A percentile compares a stretch with the other conserved stretches of the same genome.
phyloP scores from a whole-genome alignment of 2,888 invertebrate species.

The Aleiodes alternator region DNA sequence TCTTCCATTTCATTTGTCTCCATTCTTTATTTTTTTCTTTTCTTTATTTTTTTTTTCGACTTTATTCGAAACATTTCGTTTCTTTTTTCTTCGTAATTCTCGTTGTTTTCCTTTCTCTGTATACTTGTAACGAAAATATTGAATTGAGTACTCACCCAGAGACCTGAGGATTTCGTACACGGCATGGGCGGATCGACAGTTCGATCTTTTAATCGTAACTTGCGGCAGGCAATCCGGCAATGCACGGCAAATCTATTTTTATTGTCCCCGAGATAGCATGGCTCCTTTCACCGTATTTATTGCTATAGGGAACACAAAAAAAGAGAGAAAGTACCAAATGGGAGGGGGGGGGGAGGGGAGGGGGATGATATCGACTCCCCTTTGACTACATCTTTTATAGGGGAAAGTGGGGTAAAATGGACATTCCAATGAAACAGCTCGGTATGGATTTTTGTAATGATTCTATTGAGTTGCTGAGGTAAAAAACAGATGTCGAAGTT shows the following conservation, averaged over 20 bases:
- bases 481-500: too few relatives aligned
- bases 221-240: constrained; percentile 60
- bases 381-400: constrained; percentile 24
- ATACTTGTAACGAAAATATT: constrained; percentile 31
- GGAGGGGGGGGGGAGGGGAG: constrained; percentile 27
- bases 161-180: constrained; percentile 54
- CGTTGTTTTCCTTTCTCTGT: constrained; percentile 16
- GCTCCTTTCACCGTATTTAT: constrained; percentile 52
- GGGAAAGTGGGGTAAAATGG: too few relatives aligned
- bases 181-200: constrained; percentile 63
- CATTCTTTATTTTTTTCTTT: not conserved
- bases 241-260: constrained; percentile 67
- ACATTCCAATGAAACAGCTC: too few relatives aligned
- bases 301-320: constrained; percentile 41
- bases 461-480: too few relatives aligned
- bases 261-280: constrained; percentile 62
- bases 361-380: constrained; percentile 22
- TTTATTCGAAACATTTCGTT: not conserved
- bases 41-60: not conserved
- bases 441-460: too few relatives aligned
- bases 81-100: not conserved
- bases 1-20: constrained; percentile 1
- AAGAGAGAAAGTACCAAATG: constrained; percentile 26
- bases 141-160: constrained; percentile 28
- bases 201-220: constrained; percentile 65